These are phyloP conservation scores for Zoanthus sociatus DNA, from an alignment of 92 coral and sea anemone genomes.

Conservation along the genomic window DNA sequence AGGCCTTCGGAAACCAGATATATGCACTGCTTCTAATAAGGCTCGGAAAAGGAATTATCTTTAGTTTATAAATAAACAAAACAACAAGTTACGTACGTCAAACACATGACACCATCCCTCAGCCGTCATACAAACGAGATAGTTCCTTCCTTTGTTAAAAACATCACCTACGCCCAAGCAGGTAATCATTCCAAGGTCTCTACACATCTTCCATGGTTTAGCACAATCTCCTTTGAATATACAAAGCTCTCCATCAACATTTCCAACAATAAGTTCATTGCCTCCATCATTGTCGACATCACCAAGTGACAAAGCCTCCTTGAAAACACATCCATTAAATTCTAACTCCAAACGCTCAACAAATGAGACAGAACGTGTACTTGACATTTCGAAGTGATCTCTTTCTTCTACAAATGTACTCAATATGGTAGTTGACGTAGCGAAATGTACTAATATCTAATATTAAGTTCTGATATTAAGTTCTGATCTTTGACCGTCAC, in stretches of 20 bases:
- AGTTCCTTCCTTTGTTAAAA: slow-evolving; percentile 76
- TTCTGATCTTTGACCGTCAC: not conserved
- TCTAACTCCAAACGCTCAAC: slow-evolving; percentile 92
- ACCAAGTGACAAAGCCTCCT: slow-evolving; percentile 79
- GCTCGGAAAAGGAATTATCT: too few relatives aligned
- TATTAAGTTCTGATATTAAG: too few relatives aligned
- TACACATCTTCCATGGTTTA: slow-evolving; percentile 78
- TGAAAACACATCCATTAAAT: slow-evolving; percentile 80
- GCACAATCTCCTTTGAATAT: slow-evolving; percentile 80
- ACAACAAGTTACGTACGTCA: slow-evolving; percentile 62
- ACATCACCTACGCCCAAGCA: slow-evolving; percentile 93
- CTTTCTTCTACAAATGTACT: not conserved
- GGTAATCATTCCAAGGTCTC: slow-evolving; percentile 86
- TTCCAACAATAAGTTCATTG: slow-evolving; percentile 81
- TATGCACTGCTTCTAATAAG: too few relatives aligned
- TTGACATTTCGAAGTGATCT: slow-evolving; percentile 18
- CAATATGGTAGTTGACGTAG: too few relatives aligned
- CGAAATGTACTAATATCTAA: too few relatives aligned
- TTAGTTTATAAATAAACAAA: not conserved
- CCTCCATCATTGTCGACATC: slow-evolving; percentile 93
- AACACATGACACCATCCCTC: slow-evolving; percentile 95
- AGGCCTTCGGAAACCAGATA: too few relatives aligned
- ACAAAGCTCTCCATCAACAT: slow-evolving; percentile 84
- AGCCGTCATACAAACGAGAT: slow-evolving; percentile 81
- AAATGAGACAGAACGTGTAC: slow-evolving; percentile 88